Evolutionary conservation across 1,140 invertebrate genomes (phyloP).

Genomic region (Rhagoletis pomonella): DNA sequence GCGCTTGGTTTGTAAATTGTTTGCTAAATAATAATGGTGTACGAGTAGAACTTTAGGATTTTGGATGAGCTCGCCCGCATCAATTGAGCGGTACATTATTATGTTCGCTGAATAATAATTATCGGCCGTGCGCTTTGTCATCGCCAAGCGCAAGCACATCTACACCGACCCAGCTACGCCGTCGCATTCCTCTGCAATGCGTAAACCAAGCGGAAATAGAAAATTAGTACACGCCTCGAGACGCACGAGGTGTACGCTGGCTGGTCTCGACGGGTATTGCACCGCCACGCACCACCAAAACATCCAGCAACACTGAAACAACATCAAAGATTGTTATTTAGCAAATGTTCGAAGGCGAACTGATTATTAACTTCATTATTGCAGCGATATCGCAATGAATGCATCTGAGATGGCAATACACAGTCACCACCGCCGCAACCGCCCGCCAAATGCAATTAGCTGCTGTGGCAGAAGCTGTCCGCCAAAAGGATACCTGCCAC

Average conservation of each 20-base stretch:
- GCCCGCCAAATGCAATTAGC: slow-evolving; percentile 52
- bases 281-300: neutral
- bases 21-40: neutral
- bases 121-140: slow-evolving; percentile 13
- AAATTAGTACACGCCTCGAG: slow-evolving; percentile 44
- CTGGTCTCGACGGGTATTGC: neutral
- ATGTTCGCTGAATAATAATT: slow-evolving; percentile 40
- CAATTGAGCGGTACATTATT: slow-evolving; percentile 17
- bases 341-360: neutral
- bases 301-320: neutral
- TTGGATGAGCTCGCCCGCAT: neutral
- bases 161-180: neutral
- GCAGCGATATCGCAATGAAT: slow-evolving; percentile 18
- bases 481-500: slow-evolving; percentile 20
- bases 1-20: slow-evolving; percentile 39
- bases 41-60: neutral
- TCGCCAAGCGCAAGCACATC: neutral
- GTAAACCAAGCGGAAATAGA: slow-evolving; percentile 16
- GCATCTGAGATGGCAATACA: slow-evolving; percentile 24
- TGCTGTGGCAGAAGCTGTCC: slow-evolving; percentile 51
- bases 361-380: slow-evolving; percentile 43
- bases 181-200: slow-evolving; percentile 2
- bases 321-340: slow-evolving; percentile 19
- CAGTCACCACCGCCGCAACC: neutral
- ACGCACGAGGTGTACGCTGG: neutral